Base-by-base conservation (phyloP, 2,888 invertebrate species). In the Epinotia bilunana region DNA sequence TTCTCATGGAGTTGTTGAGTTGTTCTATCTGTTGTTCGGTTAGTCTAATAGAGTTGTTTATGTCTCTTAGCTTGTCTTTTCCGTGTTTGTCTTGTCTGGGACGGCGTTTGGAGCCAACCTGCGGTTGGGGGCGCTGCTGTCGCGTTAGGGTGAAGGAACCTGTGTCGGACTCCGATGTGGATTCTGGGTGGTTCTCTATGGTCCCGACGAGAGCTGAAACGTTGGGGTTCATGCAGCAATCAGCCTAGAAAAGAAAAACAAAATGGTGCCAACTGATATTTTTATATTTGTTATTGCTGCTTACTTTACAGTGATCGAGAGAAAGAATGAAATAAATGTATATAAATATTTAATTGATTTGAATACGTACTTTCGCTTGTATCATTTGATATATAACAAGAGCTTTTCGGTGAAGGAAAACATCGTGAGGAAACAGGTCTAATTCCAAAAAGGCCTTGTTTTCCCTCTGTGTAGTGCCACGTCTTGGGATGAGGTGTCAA, bases 101-200 rank as follows among this genome's bases (percentile, higher is more conserved):
- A 18, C 93, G 83, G 1, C 94, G 84, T 77, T 93, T 94, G 6
- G 92, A 91, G 0, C 92, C 90, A 2, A 89, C 88, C 78, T 93
- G 93, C 0, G 93, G 92, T 70, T 93, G 93, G 0, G 92, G 93
- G 6, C 93, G 87, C 78, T 92, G 94, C 68, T 91, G 92, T 11
- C 94, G 85, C 1, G 93, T 91, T 0, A 93, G 81, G 0, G 93
- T 93, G 82, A 94, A 93, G 0, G 94, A 92, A 0, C 93, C 92
- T 0, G 91, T 91, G 82, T 94, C 94, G 0, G 94, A 93, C 76
- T 94, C 94, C 0, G 94, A 94, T 0, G 94, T 94, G 0, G 94
- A 93, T 58, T 94, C 94, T 0, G 92, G 92, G 57, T 94, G 94
- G 74, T 91, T 92, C 78, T 94, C 94, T 74, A 94, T 94, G 20